phyloP scores from a whole-genome alignment of 1,140 invertebrate genomes.

The Drosophila carrolli region DNA sequence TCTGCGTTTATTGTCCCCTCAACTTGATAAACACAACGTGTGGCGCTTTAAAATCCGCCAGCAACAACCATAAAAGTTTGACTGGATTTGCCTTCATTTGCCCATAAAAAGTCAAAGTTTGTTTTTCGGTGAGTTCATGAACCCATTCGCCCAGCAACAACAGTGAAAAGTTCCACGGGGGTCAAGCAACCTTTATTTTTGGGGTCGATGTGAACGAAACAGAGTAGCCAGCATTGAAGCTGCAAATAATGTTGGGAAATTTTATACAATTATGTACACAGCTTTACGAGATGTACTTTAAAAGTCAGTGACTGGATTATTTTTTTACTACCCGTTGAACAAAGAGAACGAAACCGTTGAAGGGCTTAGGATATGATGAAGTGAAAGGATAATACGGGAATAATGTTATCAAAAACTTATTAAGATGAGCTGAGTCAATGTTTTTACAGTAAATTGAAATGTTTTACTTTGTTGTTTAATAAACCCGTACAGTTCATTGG shows the following conservation, averaged over 20 bases:
- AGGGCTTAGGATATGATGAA: conserved; percentile 8
- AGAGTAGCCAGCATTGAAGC: conserved; percentile 31
- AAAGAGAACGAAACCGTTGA: conserved; percentile 39
- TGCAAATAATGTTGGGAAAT: conserved; percentile 41
- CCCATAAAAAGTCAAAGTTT: conserved; percentile 76
- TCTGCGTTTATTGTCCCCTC: conserved; percentile 46
- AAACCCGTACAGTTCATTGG: neutral
- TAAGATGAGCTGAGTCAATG: conserved; percentile 23
- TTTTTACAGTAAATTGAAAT: neutral
- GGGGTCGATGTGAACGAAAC: conserved; percentile 16
- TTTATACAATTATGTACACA: conserved; percentile 38
- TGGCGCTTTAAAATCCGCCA: conserved; percentile 55
- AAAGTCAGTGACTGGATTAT: conserved; percentile 48
- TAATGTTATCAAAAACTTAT: conserved; percentile 5
- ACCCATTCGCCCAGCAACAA: conserved; percentile 41
- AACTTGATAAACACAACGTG: conserved; percentile 53
- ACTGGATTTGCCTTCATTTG: conserved; percentile 50
- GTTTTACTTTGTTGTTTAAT: conserved; percentile 2
- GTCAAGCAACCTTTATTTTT: conserved; percentile 46
- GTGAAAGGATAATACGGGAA: conserved; percentile 15
- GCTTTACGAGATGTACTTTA: conserved; percentile 45
- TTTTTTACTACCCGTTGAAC: conserved; percentile 6
- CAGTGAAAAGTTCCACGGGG: conserved; percentile 28
- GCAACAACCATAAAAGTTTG: conserved; percentile 57
- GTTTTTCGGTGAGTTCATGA: conserved; percentile 73